Conservation (phyloP, 1,140 invertebrate species). For the Pomacea maculata region DNA sequence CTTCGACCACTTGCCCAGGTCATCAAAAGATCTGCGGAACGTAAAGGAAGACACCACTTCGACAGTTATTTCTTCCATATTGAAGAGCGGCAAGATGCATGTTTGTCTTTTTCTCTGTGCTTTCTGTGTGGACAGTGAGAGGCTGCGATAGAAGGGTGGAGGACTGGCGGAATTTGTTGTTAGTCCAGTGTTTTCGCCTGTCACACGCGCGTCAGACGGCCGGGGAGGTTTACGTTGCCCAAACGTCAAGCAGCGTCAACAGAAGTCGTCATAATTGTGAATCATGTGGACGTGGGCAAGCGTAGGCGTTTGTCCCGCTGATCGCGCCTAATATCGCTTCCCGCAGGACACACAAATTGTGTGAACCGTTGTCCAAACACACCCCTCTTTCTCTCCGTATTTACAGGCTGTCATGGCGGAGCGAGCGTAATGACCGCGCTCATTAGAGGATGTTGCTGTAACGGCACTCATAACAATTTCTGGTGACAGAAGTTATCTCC, state of each 20-base stretch:
- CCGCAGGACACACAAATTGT: conserved; percentile 15
- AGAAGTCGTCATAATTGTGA: conserved; percentile 21
- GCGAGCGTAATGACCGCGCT: conserved; percentile 3
- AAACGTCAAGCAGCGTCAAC: conserved; percentile 12
- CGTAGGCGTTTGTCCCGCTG: conserved; percentile 1
- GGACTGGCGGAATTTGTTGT: neutral
- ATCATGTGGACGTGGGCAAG: conserved; percentile 5
- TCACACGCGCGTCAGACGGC: conserved; percentile 10
- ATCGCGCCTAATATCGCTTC: neutral
- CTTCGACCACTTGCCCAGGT: too few relatives aligned
- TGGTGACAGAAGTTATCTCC: conserved; percentile 16
- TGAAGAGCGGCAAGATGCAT: conserved; percentile 9
- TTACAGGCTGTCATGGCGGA: conserved; percentile 3
- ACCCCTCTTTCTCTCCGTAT: neutral
- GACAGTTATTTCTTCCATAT: conserved; percentile 22
- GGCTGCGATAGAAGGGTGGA: neutral
- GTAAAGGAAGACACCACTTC: conserved; percentile 7
- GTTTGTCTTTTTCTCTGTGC: conserved; percentile 19
- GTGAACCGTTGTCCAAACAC: conserved; percentile 17
- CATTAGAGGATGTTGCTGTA: conserved; percentile 9
- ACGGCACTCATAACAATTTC: conserved; percentile 16
- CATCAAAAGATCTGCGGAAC: too few relatives aligned
- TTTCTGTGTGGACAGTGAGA: neutral
- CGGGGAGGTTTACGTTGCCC: conserved; percentile 6
- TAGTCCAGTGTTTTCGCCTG: conserved; percentile 20